Evolutionary conservation across 2,797 vertebrate genomes (phyloP).

Genomic region (Takifugu rubripes): DNA sequence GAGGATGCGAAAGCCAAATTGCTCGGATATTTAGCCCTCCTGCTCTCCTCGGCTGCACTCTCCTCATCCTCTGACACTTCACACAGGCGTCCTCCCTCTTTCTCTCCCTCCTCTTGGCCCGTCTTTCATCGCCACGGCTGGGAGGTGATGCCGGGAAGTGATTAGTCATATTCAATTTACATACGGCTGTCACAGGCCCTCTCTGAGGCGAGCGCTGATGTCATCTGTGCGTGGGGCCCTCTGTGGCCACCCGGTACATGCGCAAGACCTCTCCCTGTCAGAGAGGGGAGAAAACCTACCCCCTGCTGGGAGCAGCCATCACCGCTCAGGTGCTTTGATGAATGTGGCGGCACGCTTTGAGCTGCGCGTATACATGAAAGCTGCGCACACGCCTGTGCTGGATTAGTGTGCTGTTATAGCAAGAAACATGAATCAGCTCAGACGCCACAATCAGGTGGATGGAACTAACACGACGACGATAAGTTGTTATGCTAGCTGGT

Average conservation of each 20-base stretch:
- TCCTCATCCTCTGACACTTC: conserved; percentile 48
- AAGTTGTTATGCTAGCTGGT: too few species aligned
- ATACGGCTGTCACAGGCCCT: conserved; percentile 72
- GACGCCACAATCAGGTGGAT: too few species aligned
- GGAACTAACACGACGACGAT: too few species aligned
- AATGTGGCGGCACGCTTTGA: conserved; percentile 48
- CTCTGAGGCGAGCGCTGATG: conserved; percentile 61
- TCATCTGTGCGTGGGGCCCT: conserved; percentile 61
- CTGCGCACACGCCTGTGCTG: too few species aligned
- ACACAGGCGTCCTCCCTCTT: conserved; percentile 38
- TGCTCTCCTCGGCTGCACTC: conserved; percentile 22
- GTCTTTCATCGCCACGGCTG: conserved; percentile 65
- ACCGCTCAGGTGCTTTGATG: conserved; percentile 39
- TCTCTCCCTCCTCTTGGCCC: conserved; percentile 23
- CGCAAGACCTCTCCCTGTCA: conserved; percentile 53
- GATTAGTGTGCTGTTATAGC: too few species aligned
- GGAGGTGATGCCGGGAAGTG: conserved; percentile 68
- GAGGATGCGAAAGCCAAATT: too few species aligned
- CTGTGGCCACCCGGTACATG: conserved; percentile 55
- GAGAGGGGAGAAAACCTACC: conserved; percentile 5
- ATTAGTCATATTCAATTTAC: conserved; percentile 82
- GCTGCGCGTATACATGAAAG: conserved; percentile 1
- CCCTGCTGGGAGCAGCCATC: conserved; percentile 30
- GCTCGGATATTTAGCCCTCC: too few species aligned
- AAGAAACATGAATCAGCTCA: too few species aligned